A percentile compares a stretch with the other conserved stretches of the same genome.
Evolutionary conservation across 2,113 vertebrate genomes (phyloP).

Genomic region (Phylloscopus trochiloides): DNA sequence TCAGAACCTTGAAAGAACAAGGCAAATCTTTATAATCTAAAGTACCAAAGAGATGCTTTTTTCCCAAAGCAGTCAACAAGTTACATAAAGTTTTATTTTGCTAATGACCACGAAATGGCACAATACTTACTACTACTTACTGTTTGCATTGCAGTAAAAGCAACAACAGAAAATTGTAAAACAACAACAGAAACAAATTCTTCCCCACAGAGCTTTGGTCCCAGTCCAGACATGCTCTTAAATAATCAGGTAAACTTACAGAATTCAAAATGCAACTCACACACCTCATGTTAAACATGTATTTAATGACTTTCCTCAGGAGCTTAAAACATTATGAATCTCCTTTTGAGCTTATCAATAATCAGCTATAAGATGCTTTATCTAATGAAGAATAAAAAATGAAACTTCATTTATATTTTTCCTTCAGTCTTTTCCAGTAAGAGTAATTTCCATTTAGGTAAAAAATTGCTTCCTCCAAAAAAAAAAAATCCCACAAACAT

Average conservation of each 20-base stretch:
- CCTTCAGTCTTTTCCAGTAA: background rate
- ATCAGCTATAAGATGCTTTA: background rate
- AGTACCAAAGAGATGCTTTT: background rate
- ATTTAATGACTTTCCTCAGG: background rate
- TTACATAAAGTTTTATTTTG: background rate
- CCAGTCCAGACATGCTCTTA: background rate
- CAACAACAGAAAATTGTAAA: background rate
- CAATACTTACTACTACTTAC: background rate
- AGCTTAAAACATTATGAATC: background rate
- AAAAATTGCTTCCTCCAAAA: background rate
- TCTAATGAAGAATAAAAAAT: background rate
- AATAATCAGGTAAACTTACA: background rate
- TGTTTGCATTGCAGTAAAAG: background rate
- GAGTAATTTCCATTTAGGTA: background rate
- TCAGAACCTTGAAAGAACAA: background rate
- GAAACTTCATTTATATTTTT: background rate
- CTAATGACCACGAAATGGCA: background rate
- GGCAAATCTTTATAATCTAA: background rate
- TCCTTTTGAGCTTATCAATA: background rate
- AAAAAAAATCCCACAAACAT: background rate
- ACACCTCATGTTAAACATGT: background rate
- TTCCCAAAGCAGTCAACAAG: background rate
- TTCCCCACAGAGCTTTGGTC: background rate
- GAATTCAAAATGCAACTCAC: background rate
- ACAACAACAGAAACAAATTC: background rate